Percentiles rank a stretch among this genome's conserved stretches.
Conservation (phyloP, 1,140 invertebrate genomes). For the Drosophila equinoxialis region DNA sequence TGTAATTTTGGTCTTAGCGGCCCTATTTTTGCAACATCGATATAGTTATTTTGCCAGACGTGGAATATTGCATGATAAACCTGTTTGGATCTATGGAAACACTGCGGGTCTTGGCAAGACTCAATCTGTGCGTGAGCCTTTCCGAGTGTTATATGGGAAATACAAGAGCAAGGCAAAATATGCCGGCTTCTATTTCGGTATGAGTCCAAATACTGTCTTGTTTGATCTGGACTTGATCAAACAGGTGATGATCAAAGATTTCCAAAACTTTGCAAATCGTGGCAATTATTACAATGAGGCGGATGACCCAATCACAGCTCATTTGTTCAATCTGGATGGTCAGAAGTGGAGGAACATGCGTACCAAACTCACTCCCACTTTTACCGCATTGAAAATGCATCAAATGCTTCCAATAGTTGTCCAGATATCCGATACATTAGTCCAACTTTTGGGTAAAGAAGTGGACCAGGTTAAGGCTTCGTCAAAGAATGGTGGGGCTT, state of each 20-base stretch:
- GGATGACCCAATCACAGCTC: slow-evolving; percentile 83
- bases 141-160: slow-evolving; percentile 72
- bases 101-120: slow-evolving; percentile 44
- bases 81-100: slow-evolving; percentile 76
- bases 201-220: slow-evolving; percentile 39
- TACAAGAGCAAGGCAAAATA: slow-evolving; percentile 61
- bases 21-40: slow-evolving; percentile 17
- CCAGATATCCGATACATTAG: slow-evolving; percentile 70
- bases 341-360: slow-evolving; percentile 85
- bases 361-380: slow-evolving; percentile 84
- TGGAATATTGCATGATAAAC: slow-evolving; percentile 77
- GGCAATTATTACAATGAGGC: slow-evolving; percentile 82
- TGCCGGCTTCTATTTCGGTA: slow-evolving; percentile 53
- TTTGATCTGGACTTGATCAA: slow-evolving; percentile 86
- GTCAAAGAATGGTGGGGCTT: slow-evolving; percentile 2
- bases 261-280: slow-evolving; percentile 84
- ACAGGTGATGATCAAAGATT: slow-evolving; percentile 85
- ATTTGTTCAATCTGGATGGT: slow-evolving; percentile 83
- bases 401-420: slow-evolving; percentile 83
- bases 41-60: slow-evolving; percentile 79
- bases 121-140: slow-evolving; percentile 25
- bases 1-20: slow-evolving; percentile 2
- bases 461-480: neutral
- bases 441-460: slow-evolving; percentile 60
- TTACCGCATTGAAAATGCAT: slow-evolving; percentile 85